phyloP scores from a whole-genome alignment of 2,797 vertebrate species.

The Urosaurus nigricauda region DNA sequence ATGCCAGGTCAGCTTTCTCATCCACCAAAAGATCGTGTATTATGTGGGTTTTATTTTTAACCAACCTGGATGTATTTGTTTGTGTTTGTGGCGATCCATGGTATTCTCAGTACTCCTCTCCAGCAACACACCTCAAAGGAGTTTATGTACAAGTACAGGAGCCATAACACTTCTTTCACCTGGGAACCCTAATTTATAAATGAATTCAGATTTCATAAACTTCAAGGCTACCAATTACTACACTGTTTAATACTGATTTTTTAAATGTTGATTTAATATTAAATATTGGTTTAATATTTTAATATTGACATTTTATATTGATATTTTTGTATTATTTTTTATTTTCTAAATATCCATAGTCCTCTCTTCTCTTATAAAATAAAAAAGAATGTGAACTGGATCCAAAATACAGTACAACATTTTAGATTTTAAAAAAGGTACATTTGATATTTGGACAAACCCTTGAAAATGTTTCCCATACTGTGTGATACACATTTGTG shows the following conservation, averaged over 20 bases:
- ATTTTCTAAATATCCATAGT: not conserved
- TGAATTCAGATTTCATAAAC: not conserved
- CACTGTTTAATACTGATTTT: not conserved
- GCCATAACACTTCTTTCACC: too few relatives aligned
- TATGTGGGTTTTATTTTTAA: too few relatives aligned
- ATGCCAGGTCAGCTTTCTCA: too few relatives aligned
- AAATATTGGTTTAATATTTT: too few relatives aligned
- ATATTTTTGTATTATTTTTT: not conserved
- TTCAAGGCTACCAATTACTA: not conserved
- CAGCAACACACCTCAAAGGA: too few relatives aligned
- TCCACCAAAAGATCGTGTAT: too few relatives aligned
- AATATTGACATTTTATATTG: not conserved
- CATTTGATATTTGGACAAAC: not conserved
- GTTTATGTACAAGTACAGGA: too few relatives aligned
- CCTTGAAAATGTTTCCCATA: not conserved
- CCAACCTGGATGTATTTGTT: too few relatives aligned
- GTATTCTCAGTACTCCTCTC: too few relatives aligned
- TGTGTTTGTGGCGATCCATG: too few relatives aligned
- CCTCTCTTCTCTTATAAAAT: not conserved
- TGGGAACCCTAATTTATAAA: not conserved
- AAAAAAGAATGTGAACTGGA: not conserved
- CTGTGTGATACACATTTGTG: not conserved
- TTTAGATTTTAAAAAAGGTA: slow-evolving; percentile 16
- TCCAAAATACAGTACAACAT: not conserved
- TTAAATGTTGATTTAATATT: too few relatives aligned